Evolutionary conservation across 2,888 invertebrate genomes (phyloP).

Genomic region (Apamea crenata): DNA sequence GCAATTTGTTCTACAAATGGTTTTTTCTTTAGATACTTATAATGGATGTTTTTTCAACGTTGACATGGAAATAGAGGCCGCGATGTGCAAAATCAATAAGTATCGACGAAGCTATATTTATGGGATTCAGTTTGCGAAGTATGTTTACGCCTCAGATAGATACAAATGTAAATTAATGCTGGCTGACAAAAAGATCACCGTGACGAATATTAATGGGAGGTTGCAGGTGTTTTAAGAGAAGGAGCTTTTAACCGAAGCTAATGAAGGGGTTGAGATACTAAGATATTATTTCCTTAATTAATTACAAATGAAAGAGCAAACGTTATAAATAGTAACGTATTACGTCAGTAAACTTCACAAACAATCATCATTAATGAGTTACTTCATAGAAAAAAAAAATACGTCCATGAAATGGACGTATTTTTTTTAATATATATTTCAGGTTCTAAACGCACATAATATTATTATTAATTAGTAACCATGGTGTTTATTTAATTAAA

Average conservation of each 20-base stretch:
- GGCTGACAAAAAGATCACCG: constrained; percentile 11
- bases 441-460: neutral
- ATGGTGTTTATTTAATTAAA: neutral
- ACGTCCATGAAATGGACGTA: too few relatives aligned
- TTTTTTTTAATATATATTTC: too few relatives aligned
- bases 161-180: constrained; percentile 37
- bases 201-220: constrained; percentile 32
- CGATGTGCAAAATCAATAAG: constrained; percentile 34
- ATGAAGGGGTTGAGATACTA: too few relatives aligned
- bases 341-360: neutral
- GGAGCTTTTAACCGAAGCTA: neutral
- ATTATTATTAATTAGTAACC: neutral
- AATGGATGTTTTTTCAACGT: constrained; percentile 33
- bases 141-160: constrained; percentile 19
- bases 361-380: neutral
- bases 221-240: constrained; percentile 8
- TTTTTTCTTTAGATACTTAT: constrained; percentile 51
- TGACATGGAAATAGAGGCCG: constrained; percentile 12
- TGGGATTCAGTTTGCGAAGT: constrained; percentile 7
- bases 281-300: neutral
- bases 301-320: neutral
- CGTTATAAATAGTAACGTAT: neutral
- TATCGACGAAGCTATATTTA: constrained; percentile 36
- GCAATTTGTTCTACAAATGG: constrained; percentile 78
- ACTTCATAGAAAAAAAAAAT: neutral